A percentile compares a stretch with the other conserved stretches of the same genome.
Conservation (phyloP, 1,140 invertebrate genomes). For the Brachionus calyciflorus region DNA sequence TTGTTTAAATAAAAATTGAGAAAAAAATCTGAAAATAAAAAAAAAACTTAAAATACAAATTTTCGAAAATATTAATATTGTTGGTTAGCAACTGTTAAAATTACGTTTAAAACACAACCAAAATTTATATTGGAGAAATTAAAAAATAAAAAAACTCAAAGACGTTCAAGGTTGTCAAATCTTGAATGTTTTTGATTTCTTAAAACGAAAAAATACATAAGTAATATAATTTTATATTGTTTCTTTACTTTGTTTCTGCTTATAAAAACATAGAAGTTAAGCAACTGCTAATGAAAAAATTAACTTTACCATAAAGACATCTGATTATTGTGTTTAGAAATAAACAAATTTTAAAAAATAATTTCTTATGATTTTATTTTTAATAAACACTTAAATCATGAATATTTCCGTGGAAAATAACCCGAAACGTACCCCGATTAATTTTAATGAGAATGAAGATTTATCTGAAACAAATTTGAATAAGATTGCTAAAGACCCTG, state of each 20-base stretch:
- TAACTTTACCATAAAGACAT: too few relatives aligned
- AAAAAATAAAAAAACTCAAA: neutral
- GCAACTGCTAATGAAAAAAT: too few relatives aligned
- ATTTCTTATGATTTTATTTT: neutral
- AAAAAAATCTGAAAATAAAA: neutral
- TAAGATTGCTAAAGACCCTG: neutral
- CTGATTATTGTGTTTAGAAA: too few relatives aligned
- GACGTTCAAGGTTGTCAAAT: conserved; percentile 28
- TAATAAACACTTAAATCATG: neutral
- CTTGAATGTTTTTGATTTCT: too few relatives aligned
- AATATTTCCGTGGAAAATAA: neutral
- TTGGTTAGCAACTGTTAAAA: conserved; percentile 21
- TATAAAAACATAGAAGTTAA: too few relatives aligned
- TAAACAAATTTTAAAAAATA: neutral
- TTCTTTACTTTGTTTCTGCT: too few relatives aligned
- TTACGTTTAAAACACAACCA: conserved; percentile 19
- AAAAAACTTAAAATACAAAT: too few relatives aligned
- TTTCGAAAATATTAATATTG: neutral
- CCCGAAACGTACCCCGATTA: conserved; percentile 6
- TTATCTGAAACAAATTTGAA: neutral
- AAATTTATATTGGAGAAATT: too few relatives aligned
- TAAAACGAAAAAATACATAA: neutral
- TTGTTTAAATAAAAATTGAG: conserved; percentile 1
- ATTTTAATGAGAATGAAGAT: too few relatives aligned
- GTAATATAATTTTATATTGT: neutral